Conservation (phyloP, 2,113 vertebrate genomes). For the Lycaon pictus region DNA sequence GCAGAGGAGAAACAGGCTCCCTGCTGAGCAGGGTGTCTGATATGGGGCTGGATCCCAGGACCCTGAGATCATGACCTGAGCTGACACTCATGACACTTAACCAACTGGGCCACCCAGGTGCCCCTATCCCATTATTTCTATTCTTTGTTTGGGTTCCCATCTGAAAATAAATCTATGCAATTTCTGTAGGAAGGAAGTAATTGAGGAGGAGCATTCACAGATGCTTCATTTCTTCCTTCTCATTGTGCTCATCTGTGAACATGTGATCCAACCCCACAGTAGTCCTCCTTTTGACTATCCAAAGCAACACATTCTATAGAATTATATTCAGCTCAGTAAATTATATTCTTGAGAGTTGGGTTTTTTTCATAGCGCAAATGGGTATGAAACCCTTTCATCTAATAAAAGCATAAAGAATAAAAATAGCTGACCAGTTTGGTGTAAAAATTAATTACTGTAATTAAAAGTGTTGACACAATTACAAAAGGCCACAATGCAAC, state of each 20-base stretch:
- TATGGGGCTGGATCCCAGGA: too few species aligned
- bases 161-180: conserved; percentile 19
- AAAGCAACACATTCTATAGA: conserved; percentile 1
- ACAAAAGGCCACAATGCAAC: not conserved
- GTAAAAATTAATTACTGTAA: not conserved
- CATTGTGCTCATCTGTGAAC: not conserved
- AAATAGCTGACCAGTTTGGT: not conserved
- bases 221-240: not conserved
- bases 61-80: too few species aligned
- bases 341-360: not conserved
- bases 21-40: too few species aligned
- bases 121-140: not conserved
- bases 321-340: not conserved
- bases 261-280: not conserved
- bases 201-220: not conserved
- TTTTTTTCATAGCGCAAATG: conserved; percentile 16
- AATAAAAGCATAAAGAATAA: conserved; percentile 7
- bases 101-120: too few species aligned
- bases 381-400: conserved; percentile 13
- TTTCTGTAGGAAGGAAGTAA: conserved; percentile 6
- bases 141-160: conserved; percentile 50
- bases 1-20: too few species aligned
- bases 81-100: too few species aligned
- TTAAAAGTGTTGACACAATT: not conserved
- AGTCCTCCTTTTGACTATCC: not conserved